Conservation (phyloP, 2,888 invertebrate genomes). For the Acrobasis repandana region DNA sequence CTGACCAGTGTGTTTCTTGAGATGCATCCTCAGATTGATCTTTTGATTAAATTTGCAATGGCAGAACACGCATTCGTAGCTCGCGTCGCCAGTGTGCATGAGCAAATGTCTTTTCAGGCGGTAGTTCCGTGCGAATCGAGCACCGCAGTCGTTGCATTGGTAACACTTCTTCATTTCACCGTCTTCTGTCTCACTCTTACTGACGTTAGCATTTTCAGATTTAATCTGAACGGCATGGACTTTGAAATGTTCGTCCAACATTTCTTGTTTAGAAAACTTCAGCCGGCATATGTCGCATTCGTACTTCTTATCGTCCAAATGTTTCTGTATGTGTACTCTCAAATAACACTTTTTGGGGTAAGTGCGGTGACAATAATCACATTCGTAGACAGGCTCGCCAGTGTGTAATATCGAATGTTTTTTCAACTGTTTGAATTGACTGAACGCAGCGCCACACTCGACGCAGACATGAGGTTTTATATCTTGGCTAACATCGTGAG, state of each 20-base stretch:
- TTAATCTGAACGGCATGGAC: background rate
- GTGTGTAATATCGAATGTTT: background rate
- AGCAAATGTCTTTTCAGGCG: background rate
- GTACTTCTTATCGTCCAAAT: background rate
- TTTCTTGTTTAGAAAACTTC: background rate
- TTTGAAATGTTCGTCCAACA: constrained; percentile 4
- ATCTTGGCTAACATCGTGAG: background rate
- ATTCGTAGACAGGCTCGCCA: background rate
- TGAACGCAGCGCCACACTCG: constrained; percentile 5
- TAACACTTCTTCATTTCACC: background rate
- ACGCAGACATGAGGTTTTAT: constrained; percentile 1
- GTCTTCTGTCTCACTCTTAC: background rate
- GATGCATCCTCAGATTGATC: background rate
- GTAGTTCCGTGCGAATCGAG: background rate
- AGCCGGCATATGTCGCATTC: constrained; percentile 6
- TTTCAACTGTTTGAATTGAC: background rate
- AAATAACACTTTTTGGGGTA: constrained; percentile 1
- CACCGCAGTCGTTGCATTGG: constrained; percentile 8
- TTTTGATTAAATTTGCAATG: constrained; percentile 9
- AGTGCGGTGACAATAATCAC: constrained; percentile 4
- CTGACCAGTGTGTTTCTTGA: background rate
- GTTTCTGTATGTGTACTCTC: constrained; percentile 3
- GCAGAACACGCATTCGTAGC: constrained; percentile 5
- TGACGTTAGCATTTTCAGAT: background rate
- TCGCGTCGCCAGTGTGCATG: background rate